Evolutionary conservation across 2,113 vertebrate species (phyloP).

Genomic region (Ursus arctos): DNA sequence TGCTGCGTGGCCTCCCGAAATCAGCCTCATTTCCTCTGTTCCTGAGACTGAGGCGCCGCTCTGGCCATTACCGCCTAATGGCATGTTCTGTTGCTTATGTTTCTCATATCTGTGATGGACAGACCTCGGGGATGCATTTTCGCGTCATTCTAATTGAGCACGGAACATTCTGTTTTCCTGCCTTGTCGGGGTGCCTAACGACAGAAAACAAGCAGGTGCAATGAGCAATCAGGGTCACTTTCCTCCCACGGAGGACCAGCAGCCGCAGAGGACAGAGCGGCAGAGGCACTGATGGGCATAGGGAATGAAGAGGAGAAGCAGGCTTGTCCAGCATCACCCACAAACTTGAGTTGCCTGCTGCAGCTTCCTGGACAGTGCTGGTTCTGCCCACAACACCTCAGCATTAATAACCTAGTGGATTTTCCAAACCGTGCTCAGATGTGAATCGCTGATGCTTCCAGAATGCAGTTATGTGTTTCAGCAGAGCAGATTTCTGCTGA

Average conservation of each 20-base stretch:
- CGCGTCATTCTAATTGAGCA: not conserved
- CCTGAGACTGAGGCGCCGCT: not conserved
- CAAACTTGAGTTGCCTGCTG: not conserved
- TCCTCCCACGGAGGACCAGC: not conserved
- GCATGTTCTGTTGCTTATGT: fast-evolving
- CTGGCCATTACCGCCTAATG: not conserved
- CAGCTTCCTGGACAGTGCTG: not conserved
- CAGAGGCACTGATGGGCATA: not conserved
- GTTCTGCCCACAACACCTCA: not conserved
- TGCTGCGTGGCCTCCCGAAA: not conserved
- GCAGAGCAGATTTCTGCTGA: not conserved
- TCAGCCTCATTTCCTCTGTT: not conserved
- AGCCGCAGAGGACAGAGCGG: not conserved
- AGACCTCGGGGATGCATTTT: not conserved
- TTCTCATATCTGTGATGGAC: not conserved
- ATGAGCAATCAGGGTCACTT: not conserved
- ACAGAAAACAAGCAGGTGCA: not conserved
- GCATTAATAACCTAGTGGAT: not conserved
- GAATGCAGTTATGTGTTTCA: not conserved
- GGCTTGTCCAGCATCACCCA: not conserved
- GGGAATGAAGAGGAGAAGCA: not conserved
- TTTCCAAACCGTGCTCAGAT: not conserved
- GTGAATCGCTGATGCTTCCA: not conserved
- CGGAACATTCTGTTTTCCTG: not conserved
- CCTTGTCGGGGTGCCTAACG: not conserved